Evolutionary conservation across 2,888 invertebrate species (phyloP).

Genomic region (Campopleginae sp.): DNA sequence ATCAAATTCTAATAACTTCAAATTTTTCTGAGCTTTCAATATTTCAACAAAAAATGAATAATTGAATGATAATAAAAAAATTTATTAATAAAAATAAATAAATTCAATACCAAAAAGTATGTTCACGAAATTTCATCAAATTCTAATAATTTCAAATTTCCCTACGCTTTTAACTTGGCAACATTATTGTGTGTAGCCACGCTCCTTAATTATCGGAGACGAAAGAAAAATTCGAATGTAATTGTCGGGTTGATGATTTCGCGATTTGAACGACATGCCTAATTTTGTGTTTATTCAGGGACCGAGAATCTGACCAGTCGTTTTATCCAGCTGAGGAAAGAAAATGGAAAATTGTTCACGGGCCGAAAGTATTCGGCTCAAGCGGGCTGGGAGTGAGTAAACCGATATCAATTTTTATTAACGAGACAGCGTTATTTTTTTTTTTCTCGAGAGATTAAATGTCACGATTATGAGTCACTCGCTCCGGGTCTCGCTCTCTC

Average conservation of each 20-base stretch:
- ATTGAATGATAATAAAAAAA: too few species aligned
- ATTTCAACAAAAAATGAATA: too few species aligned
- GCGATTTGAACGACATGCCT: neutral
- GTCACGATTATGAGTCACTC: conserved; percentile 33
- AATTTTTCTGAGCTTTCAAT: too few species aligned
- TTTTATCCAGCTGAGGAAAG: conserved; percentile 78
- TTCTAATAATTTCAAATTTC: too few species aligned
- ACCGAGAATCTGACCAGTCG: conserved; percentile 79
- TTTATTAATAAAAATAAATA: too few species aligned
- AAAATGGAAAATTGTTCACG: conserved; percentile 79
- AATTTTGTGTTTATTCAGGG: conserved; percentile 71
- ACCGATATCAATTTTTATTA: neutral
- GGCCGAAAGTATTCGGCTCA: conserved; percentile 80
- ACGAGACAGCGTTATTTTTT: conserved; percentile 1
- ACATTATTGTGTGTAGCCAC: too few species aligned
- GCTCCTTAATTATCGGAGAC: conserved; percentile 40
- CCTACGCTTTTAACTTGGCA: too few species aligned
- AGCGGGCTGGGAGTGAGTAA: conserved; percentile 76
- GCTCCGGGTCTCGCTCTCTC: conserved; percentile 23
- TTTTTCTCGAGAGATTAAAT: conserved; percentile 21
- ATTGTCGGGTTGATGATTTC: neutral
- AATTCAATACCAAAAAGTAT: too few species aligned
- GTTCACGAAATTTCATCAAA: too few species aligned
- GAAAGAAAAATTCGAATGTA: conserved; percentile 3
- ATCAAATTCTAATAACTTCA: too few species aligned